These are phyloP conservation scores for Trichonephila inaurata DNA, from an alignment of 1,140 invertebrate genomes.

Conservation along the genomic window DNA sequence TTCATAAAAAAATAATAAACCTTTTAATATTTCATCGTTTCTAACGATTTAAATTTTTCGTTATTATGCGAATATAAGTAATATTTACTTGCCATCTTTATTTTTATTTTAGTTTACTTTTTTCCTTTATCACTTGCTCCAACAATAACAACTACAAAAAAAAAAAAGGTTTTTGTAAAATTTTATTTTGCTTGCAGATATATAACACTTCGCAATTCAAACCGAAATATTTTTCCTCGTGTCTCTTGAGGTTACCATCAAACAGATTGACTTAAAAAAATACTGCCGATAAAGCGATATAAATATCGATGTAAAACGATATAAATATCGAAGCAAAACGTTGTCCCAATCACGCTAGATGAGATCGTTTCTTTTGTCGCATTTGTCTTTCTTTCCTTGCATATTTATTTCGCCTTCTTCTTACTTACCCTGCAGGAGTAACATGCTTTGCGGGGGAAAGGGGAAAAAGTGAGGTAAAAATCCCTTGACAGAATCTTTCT, in stretches of 20 bases:
- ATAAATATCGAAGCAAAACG: conserved; percentile 69
- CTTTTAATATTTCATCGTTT: too few species aligned
- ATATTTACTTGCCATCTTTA: not conserved
- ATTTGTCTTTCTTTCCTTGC: conserved; percentile 52
- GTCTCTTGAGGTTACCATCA: conserved; percentile 33
- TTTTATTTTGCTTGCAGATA: not conserved
- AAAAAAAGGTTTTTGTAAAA: not conserved
- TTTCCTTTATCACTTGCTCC: not conserved
- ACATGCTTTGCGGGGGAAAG: not conserved
- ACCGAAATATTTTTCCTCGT: not conserved
- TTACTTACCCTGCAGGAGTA: not conserved
- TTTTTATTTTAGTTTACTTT: not conserved
- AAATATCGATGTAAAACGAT: conserved; percentile 45
- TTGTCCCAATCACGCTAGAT: conserved; percentile 58
- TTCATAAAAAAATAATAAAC: too few species aligned
- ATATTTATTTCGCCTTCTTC: conserved; percentile 34
- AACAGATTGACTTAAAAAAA: conserved; percentile 15
- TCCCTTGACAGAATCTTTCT: conserved; percentile 44
- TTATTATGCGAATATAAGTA: too few species aligned
- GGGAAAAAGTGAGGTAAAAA: conserved; percentile 43
- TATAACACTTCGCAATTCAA: not conserved
- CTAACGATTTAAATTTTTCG: too few species aligned
- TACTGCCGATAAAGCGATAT: not conserved
- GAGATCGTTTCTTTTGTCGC: conserved; percentile 60
- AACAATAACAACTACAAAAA: not conserved